These are phyloP conservation scores for Stylophora pistillata DNA, from an alignment of 64 coral and sea anemone genomes.

Conservation along the genomic window DNA sequence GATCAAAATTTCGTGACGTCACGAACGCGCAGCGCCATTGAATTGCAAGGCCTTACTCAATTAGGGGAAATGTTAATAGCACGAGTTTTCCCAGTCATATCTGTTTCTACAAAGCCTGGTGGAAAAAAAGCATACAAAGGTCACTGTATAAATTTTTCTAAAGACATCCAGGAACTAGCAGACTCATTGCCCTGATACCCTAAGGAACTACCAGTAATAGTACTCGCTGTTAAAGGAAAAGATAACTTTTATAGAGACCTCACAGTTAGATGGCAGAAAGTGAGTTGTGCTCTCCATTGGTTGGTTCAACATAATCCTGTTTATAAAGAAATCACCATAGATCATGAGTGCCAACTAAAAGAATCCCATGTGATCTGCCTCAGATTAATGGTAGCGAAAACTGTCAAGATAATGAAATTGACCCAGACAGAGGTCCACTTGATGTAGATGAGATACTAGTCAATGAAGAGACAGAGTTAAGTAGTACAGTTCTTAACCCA, in stretches of 20 bases:
- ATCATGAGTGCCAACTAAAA: not conserved
- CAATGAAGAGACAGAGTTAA: slow-evolving; percentile 36
- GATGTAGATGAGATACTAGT: slow-evolving; percentile 40
- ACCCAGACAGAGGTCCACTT: slow-evolving; percentile 40
- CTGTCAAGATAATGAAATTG: not conserved
- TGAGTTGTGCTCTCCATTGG: slow-evolving; percentile 23
- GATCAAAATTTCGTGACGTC: no score
- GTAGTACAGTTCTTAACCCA: slow-evolving; percentile 16
- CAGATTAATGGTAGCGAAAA: not conserved
- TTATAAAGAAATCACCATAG: slow-evolving; percentile 39
- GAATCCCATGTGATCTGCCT: slow-evolving; percentile 8
- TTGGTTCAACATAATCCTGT: slow-evolving; percentile 41
- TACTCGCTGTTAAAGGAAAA: slow-evolving; percentile 20
- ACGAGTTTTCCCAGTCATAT: slow-evolving; percentile 58
- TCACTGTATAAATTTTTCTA: slow-evolving; percentile 45
- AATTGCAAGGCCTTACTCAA: slow-evolving; percentile 53
- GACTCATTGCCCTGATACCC: slow-evolving; percentile 54
- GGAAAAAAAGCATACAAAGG: slow-evolving; percentile 48
- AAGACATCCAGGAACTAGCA: slow-evolving; percentile 39
- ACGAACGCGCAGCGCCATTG: no score
- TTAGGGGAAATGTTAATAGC: slow-evolving; percentile 68
- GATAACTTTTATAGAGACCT: slow-evolving; percentile 47
- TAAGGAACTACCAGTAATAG: slow-evolving; percentile 30
- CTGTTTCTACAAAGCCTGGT: no score
- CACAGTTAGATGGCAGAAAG: not conserved